These are phyloP conservation scores for Xyrauchen texanus DNA, from an alignment of 2,113 vertebrate genomes.

Conservation along the genomic window DNA sequence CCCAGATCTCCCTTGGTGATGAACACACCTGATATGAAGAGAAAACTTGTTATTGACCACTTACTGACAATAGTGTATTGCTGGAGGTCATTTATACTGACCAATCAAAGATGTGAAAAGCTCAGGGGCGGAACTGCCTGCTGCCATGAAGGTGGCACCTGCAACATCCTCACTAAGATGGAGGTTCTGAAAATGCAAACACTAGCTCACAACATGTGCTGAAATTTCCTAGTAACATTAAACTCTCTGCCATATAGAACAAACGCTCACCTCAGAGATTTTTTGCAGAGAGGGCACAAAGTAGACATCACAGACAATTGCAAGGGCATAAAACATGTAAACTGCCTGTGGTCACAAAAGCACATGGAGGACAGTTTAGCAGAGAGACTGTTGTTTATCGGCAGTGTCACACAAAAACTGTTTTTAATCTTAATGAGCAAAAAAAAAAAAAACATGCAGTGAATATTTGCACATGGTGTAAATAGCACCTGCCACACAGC, in stretches of 20 bases:
- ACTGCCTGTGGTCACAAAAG: slow-evolving; percentile 67
- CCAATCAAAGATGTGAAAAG: slow-evolving; percentile 82
- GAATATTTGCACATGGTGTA: no score
- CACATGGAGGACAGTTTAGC: slow-evolving; percentile 22
- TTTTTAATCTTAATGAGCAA: no score
- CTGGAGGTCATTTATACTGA: slow-evolving; percentile 54
- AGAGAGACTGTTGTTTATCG: no score
- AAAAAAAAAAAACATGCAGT: no score
- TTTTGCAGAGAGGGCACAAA: slow-evolving; percentile 82
- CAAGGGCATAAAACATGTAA: slow-evolving; percentile 80
- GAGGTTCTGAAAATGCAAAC: slow-evolving; percentile 66
- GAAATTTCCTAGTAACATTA: neutral
- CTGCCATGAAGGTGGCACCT: slow-evolving; percentile 81
- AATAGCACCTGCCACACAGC: no score
- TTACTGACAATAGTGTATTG: neutral
- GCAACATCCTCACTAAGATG: slow-evolving; percentile 80
- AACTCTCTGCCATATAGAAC: neutral
- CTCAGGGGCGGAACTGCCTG: slow-evolving; percentile 80
- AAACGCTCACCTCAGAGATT: slow-evolving; percentile 72
- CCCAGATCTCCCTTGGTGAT: slow-evolving; percentile 81
- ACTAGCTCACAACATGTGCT: neutral
- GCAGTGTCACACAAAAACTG: neutral
- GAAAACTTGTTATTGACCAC: neutral
- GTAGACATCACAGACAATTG: slow-evolving; percentile 78
- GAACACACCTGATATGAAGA: slow-evolving; percentile 71